Evolutionary conservation across 1,140 invertebrate species (phyloP), one percentile per base, ranked within the genome.

Genomic region (Camponotus vicinus): DNA sequence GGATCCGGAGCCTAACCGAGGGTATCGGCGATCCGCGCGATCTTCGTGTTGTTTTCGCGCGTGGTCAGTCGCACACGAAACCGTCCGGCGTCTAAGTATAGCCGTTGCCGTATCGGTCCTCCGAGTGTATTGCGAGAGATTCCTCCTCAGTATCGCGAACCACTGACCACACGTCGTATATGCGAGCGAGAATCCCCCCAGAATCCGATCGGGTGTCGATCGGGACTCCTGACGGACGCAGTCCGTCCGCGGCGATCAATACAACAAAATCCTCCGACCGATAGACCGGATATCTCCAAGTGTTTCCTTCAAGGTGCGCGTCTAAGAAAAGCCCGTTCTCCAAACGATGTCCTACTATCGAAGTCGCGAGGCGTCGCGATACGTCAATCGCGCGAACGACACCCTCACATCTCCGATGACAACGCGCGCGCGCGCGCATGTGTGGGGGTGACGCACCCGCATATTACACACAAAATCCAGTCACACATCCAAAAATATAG

Each of bases 21-120:
- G 34, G 9, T 83, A 57, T 45, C 67, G 42, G 42, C 73, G 80
- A 87, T 80, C 45, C 37, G n/a, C 32, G 42, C 32, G n/a, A 75
- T 59, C 32, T 87, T 63, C 55, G 27, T 63, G 78, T 90, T 90
- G 90, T 91, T 90, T 94, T 91, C 92, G 88, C 90, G 91, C 90
- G 91, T 93, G 94, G 93, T 94, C 93, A 93, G 93, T 94, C 90
- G 42, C 32, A 69, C 88, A 88, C 87, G 80, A 57, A 70, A 83
- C 82, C 88, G 87, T 94, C 88, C 90, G 94, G 90, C 92, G 88
- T 91, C 93, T 95, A 95, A 95, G 95, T 95, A 94, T 95, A 95
- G 94, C 93, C 91, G 91, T 93, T 90, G 92, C 94, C 94, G 93
- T 94, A 93, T 94, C 94, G 93, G 93, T 93, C 92, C 92, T 91